Conservation (phyloP, 2,113 vertebrate species). For the Callorhinus ursinus region DNA sequence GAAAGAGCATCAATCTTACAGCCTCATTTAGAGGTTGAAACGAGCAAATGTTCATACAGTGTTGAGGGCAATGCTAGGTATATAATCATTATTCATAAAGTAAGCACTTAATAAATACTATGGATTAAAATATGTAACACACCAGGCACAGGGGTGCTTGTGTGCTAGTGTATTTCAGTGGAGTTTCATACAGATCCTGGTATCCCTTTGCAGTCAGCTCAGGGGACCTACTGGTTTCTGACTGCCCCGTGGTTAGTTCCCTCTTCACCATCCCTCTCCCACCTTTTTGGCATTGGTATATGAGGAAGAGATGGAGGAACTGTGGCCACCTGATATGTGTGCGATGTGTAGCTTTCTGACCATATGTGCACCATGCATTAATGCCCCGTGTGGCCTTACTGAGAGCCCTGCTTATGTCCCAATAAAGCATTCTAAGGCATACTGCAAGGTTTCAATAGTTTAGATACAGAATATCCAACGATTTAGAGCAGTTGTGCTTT, state of each 20-base stretch:
- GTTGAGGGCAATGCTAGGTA: not conserved
- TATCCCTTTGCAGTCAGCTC: not conserved
- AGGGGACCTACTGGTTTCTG: not conserved
- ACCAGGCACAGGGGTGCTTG: not conserved
- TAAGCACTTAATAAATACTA: not conserved
- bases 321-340: not conserved
- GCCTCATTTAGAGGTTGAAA: not conserved
- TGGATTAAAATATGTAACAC: not conserved
- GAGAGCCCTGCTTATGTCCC: not conserved
- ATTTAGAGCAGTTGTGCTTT: not conserved
- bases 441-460: not conserved
- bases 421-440: not conserved
- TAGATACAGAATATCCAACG: not conserved
- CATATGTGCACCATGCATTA: not conserved
- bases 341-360: too few species aligned
- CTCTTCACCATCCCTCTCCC: not conserved
- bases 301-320: not conserved
- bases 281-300: not conserved
- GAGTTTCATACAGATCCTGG: not conserved
- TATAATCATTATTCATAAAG: not conserved
- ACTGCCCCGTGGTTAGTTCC: not conserved
- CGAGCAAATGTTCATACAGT: not conserved
- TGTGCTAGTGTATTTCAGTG: not conserved
- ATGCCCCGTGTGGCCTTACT: not conserved
- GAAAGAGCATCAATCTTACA: not conserved